These are phyloP conservation scores for Branchellion lobata DNA, from an alignment of 2,888 invertebrate species.

Conservation along the genomic window DNA sequence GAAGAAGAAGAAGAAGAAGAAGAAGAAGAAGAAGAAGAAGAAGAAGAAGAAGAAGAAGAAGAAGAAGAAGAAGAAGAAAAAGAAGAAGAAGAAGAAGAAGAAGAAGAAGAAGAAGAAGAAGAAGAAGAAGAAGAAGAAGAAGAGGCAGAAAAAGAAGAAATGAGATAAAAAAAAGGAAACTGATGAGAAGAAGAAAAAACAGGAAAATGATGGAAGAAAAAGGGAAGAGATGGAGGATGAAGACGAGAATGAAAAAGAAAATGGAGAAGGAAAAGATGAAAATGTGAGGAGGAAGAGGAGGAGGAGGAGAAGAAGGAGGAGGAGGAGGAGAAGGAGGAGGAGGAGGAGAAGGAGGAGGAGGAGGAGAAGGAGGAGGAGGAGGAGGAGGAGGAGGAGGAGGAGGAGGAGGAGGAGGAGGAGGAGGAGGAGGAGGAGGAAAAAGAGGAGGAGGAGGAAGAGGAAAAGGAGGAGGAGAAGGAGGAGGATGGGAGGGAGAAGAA, in stretches of 20 bases:
- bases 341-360: constrained; percentile 9
- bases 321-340: constrained; percentile 19
- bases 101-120: background rate
- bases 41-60: background rate
- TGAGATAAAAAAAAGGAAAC: background rate
- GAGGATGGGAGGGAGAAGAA: no score
- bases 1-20: background rate
- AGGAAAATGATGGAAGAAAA: no score
- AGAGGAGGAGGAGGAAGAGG: constrained; percentile 58
- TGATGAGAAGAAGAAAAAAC: no score
- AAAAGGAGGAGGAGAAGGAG: constrained; percentile 47
- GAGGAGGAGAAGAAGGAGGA: constrained; percentile 23
- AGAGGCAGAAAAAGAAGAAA: background rate
- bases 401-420: constrained; percentile 32
- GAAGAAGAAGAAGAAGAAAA: background rate
- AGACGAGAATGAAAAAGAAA: no score
- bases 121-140: background rate
- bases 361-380: background rate
- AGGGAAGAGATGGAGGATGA: no score
- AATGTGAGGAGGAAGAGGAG: no score
- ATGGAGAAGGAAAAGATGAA: no score
- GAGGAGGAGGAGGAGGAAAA: constrained; percentile 54
- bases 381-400: background rate
- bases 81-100: background rate
- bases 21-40: background rate